phyloP scores from a whole-genome alignment of 2,113 vertebrate genomes.

The Carollia perspicillata region DNA sequence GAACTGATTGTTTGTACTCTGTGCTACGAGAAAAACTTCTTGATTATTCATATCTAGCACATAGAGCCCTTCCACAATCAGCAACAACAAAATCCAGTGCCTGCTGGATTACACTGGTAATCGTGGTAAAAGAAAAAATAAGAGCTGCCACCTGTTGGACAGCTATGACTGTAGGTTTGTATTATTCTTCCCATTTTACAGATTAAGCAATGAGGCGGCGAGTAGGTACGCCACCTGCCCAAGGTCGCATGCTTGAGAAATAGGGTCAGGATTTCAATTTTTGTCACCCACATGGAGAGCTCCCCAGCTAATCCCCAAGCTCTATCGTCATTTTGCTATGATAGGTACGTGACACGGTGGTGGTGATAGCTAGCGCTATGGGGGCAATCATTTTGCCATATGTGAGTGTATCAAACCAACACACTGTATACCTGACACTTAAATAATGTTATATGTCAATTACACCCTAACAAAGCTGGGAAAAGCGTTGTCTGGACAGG shows the following conservation, averaged over 20 bases:
- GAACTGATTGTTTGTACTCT: background rate
- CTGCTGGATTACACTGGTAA: background rate
- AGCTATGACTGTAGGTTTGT: background rate
- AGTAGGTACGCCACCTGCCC: background rate
- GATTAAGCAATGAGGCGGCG: background rate
- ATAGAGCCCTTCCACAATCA: background rate
- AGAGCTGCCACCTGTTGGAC: background rate
- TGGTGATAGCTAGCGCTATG: background rate
- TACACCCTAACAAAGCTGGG: background rate
- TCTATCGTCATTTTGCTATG: background rate
- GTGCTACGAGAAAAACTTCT: background rate
- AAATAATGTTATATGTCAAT: background rate
- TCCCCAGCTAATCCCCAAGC: background rate
- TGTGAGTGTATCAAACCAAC: background rate
- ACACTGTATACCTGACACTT: background rate
- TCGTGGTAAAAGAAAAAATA: background rate
- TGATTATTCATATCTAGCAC: background rate
- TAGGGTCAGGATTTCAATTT: background rate
- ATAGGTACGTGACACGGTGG: background rate
- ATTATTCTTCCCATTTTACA: background rate
- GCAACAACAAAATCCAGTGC: background rate
- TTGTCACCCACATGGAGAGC: background rate
- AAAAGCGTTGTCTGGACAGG: background rate
- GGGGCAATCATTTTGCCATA: background rate
- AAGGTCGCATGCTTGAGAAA: background rate